Conservation (phyloP, 2,797 vertebrate genomes). For the Coracias cyanogaster region DNA sequence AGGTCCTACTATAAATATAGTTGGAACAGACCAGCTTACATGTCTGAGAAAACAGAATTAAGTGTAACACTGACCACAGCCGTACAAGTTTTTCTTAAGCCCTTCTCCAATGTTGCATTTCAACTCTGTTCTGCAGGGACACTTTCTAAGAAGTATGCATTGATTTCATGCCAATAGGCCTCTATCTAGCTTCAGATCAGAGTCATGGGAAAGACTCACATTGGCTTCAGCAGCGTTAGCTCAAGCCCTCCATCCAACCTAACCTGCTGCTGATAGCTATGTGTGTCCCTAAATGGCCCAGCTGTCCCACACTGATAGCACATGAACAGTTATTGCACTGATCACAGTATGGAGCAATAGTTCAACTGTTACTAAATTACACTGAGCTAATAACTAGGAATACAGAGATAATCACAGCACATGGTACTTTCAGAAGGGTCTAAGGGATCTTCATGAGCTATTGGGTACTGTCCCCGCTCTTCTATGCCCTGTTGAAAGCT, state of each 20-base stretch:
- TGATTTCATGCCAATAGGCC: not conserved
- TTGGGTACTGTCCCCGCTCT: not conserved
- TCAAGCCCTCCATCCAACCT: not conserved
- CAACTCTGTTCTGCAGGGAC: not conserved
- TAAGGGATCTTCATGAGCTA: not conserved
- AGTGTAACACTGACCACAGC: not conserved
- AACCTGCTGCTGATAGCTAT: not conserved
- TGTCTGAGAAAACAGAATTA: not conserved
- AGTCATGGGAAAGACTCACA: not conserved
- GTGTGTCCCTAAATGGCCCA: not conserved
- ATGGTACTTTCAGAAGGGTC: not conserved
- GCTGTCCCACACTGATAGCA: not conserved
- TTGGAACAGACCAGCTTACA: not conserved
- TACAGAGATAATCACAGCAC: not conserved
- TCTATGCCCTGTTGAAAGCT: not conserved
- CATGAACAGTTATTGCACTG: not conserved
- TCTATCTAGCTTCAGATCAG: constrained; percentile 24
- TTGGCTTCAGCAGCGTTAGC: not conserved
- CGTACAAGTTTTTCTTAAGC: not conserved
- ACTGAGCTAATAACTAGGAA: not conserved
- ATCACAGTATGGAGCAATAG: not conserved
- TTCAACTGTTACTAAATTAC: not conserved
- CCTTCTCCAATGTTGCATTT: not conserved
- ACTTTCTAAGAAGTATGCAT: not conserved
- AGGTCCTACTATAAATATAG: not conserved